Percentiles rank a stretch among this genome's conserved stretches.
Evolutionary conservation across 2,888 invertebrate genomes (phyloP).

Genomic region (Megaustenia siamemsis): DNA sequence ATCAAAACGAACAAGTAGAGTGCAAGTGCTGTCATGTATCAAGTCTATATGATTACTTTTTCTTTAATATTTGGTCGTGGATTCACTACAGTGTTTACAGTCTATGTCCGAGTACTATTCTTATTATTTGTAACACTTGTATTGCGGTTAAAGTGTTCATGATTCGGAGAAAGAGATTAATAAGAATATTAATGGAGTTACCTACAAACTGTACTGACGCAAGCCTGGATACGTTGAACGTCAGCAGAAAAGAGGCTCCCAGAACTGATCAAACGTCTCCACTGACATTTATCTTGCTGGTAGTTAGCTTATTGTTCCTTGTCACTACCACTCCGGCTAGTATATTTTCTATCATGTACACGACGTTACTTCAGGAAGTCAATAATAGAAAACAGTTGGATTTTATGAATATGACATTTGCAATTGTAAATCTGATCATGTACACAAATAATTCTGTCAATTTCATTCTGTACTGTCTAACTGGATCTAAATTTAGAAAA

Average conservation of each 20-base stretch:
- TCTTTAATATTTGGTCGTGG: constrained; percentile 67
- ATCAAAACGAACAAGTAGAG: too few relatives aligned
- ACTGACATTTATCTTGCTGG: constrained; percentile 67
- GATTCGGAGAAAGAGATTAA: constrained; percentile 34
- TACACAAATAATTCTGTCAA: constrained; percentile 64
- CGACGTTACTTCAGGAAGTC: too few relatives aligned
- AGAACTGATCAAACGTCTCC: constrained; percentile 59
- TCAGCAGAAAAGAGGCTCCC: background rate
- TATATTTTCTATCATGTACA: constrained; percentile 62
- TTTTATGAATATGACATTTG: background rate
- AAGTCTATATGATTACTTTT: constrained; percentile 59
- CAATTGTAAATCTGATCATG: constrained; percentile 37
- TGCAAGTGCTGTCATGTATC: constrained; percentile 58
- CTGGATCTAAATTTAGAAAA: constrained; percentile 68
- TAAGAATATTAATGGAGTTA: background rate
- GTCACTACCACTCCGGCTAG: constrained; percentile 65
- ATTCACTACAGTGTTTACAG: constrained; percentile 71
- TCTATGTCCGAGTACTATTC: constrained; percentile 67
- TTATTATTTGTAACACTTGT: constrained; percentile 67
- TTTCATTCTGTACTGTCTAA: constrained; percentile 71
- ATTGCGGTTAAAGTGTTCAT: constrained; percentile 59
- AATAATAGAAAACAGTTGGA: too few relatives aligned
- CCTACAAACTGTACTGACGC: background rate
- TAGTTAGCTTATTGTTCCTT: constrained; percentile 66
- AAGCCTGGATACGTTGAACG: background rate